Evolutionary conservation across 2,888 invertebrate species (phyloP), one percentile per base, ranked within the genome.

Genomic region (Ecliptopera silaceata): DNA sequence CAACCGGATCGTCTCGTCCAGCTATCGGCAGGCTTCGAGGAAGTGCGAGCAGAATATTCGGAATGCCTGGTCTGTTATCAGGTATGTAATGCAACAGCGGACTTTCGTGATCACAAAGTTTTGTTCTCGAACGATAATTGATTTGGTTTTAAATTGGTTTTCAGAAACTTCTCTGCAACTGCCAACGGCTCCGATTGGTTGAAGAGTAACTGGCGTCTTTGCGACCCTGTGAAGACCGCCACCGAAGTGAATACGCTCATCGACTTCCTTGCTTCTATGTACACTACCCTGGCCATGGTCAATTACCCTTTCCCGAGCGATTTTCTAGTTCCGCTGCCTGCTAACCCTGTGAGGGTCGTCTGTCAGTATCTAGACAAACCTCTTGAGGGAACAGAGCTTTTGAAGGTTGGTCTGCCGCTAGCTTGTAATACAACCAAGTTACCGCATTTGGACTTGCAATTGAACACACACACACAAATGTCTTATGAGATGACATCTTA

Each of bases 221-320:
- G 98, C 75, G 87, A 92, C 13, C 93, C 95, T 0, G 72, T 97
- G 10, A 93, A 93, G 65, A 93, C 89, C 45, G 68, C 85, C 0
- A 70, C 77, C 0, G 82, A 89, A 48, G 68, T 80, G 17, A 62
- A 84, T 6, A 39, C 46, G 0, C 87, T 98, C 11, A 91, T 96
- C 63, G 92, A 93, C 36, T 98, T 95, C 93, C 82, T 98, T 2
- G 76, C 85, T 29, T 93, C 95, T 59, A 93, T 96, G 65, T 97
- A 96, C 79, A 93, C 93, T 6, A 95, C 95, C 70, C 82, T 98
- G 63, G 98, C 98, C 0, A 99, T 99, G 98, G 95, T 96, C 12
- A 96, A 99, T 88, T 99, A 99, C 83, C 99, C 99, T 0, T 99
- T 98, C 79, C 88, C 95, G 0, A 94, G 96, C 0, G 93, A 94